These are phyloP conservation scores for Phaetusa simplex DNA, from an alignment of 2,113 vertebrate genomes.

Conservation along the genomic window DNA sequence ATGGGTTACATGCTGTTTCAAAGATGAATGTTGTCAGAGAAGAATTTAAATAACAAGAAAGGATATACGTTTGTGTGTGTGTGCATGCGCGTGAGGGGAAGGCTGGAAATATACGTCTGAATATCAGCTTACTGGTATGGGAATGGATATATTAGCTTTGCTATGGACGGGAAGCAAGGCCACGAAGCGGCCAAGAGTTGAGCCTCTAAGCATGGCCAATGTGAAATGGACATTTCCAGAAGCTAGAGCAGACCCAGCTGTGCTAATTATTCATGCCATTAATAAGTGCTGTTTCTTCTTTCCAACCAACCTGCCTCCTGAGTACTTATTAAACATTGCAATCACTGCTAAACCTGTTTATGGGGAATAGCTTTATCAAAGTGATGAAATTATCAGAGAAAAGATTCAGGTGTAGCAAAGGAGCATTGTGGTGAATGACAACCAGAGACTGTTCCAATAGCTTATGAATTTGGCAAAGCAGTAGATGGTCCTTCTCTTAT, in stretches of 20 bases:
- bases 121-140: not conserved
- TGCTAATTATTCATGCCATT: not conserved
- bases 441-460: not conserved
- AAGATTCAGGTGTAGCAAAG: not conserved
- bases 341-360: slow-evolving; percentile 26
- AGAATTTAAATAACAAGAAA: not conserved
- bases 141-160: not conserved
- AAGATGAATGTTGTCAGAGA: not conserved
- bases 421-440: not conserved
- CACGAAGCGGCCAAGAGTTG: not conserved
- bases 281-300: not conserved
- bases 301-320: not conserved
- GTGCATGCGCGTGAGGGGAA: rapidly evolving
- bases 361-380: slow-evolving; percentile 18
- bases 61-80: not conserved
- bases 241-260: not conserved
- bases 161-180: not conserved
- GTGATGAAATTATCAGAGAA: not conserved
- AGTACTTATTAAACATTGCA: not conserved
- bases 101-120: not conserved
- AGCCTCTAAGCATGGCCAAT: not conserved
- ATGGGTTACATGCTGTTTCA: not conserved
- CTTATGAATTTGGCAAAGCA: slow-evolving; percentile 41
- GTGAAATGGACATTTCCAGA: not conserved
- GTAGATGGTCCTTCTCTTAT: not conserved